A percentile compares a stretch with the other conserved stretches of the same genome.
Conservation (phyloP, 2,113 vertebrate genomes). For the Oryzias woworae region DNA sequence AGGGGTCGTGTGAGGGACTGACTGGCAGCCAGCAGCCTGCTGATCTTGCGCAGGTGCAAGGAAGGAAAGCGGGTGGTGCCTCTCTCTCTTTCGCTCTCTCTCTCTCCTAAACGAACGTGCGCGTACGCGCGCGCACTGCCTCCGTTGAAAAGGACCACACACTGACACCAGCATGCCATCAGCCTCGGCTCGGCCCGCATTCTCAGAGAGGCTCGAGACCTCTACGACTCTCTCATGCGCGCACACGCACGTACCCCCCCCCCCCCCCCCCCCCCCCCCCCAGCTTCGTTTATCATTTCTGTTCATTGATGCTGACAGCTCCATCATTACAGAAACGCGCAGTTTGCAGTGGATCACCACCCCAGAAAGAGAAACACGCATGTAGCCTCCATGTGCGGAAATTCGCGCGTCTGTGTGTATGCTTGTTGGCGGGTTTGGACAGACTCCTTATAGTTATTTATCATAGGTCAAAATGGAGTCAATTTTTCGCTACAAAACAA, state of each 20-base stretch:
- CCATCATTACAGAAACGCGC: slow-evolving; percentile 47
- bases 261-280: fast-evolving
- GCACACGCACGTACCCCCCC: neutral
- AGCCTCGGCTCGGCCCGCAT: slow-evolving; percentile 72
- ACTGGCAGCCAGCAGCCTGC: slow-evolving; percentile 89
- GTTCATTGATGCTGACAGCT: slow-evolving; percentile 69
- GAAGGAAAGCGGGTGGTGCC: slow-evolving; percentile 79
- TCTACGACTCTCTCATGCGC: slow-evolving; percentile 10
- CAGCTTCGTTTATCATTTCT: slow-evolving; percentile 59
- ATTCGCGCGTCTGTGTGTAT: no score
- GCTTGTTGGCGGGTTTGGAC: no score
- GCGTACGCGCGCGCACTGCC: slow-evolving; percentile 6
- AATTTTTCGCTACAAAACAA: no score
- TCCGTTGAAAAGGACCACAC: slow-evolving; percentile 95
- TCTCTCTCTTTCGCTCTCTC: slow-evolving; percentile 73
- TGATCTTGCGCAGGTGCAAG: slow-evolving; percentile 95
- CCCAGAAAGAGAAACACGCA: slow-evolving; percentile 3
- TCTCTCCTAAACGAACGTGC: neutral
- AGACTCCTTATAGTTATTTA: no score
- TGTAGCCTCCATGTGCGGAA: neutral
- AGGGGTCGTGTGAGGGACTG: slow-evolving; percentile 75
- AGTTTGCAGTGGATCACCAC: slow-evolving; percentile 24
- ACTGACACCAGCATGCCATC: slow-evolving; percentile 96
- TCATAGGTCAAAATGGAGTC: no score
- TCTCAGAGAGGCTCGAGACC: slow-evolving; percentile 59